Percentiles rank a stretch among this genome's conserved stretches.
These are phyloP conservation scores for Neomorphus geoffroyi DNA, from an alignment of 2,797 vertebrate genomes.

Conservation along the genomic window DNA sequence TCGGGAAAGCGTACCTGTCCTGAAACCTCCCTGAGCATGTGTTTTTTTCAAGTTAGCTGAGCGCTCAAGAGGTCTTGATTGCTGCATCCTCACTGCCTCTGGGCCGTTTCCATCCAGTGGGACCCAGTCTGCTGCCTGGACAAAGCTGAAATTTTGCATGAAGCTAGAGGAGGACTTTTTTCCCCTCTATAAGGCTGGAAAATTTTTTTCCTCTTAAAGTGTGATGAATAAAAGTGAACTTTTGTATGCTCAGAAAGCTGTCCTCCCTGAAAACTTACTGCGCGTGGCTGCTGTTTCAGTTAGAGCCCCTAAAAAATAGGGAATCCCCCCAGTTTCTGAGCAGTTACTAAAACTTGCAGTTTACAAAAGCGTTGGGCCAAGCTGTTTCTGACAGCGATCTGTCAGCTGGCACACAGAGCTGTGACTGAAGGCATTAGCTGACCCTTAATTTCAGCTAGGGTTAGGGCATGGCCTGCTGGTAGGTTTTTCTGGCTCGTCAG, in stretches of 20 bases:
- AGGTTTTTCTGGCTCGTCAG: background rate
- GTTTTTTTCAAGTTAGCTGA: background rate
- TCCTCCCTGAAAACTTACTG: background rate
- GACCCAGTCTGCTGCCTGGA: background rate
- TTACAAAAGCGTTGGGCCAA: background rate
- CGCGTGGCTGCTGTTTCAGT: background rate
- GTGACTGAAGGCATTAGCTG: background rate
- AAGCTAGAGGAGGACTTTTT: background rate
- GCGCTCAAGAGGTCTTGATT: background rate
- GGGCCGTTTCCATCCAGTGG: fast-evolving
- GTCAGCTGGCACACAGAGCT: background rate
- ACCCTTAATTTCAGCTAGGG: background rate
- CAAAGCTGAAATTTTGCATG: background rate
- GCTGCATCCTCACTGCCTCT: fast-evolving
- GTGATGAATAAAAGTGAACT: background rate
- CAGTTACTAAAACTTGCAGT: background rate
- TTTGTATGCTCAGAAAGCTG: background rate
- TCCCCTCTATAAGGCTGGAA: background rate
- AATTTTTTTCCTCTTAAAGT: background rate
- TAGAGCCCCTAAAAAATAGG: background rate
- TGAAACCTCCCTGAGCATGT: background rate
- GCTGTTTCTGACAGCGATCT: background rate
- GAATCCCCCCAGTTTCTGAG: background rate
- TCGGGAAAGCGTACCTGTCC: background rate
- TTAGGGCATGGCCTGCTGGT: background rate